These are phyloP conservation scores for Clarias gariepinus DNA, from an alignment of 2,113 vertebrate species.

Conservation along the genomic window DNA sequence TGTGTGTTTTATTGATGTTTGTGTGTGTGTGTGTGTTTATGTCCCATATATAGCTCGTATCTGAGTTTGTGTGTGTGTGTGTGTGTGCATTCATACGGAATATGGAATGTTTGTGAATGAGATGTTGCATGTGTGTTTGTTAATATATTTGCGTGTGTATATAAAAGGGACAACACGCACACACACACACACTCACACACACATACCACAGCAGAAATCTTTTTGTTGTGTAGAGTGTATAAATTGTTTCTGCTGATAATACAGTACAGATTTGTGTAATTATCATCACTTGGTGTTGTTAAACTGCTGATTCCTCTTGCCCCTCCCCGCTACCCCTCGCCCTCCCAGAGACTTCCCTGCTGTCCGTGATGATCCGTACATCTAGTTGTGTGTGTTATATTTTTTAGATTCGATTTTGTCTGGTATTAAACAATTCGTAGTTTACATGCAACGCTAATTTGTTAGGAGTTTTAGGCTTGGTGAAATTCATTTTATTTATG, in stretches of 20 bases:
- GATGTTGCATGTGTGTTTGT: conserved; percentile 7
- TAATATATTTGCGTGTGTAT: not conserved
- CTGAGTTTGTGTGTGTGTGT: not conserved
- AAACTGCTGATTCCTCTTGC: not conserved
- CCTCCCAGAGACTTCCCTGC: not conserved
- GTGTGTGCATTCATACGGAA: not conserved
- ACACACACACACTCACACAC: not conserved
- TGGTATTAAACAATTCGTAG: not conserved
- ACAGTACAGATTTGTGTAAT: not conserved
- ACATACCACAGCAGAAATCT: not conserved
- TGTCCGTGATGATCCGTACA: not conserved
- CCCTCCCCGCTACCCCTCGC: not conserved
- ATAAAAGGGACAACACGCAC: not conserved
- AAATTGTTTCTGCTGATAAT: not conserved
- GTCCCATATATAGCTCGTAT: not conserved
- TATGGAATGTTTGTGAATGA: not conserved
- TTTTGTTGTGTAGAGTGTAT: conserved; percentile 3
- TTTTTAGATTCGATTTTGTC: not conserved
- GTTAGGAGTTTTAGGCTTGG: not conserved
- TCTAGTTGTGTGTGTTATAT: not conserved
- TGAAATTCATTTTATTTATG: not conserved
- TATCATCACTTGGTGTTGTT: not conserved
- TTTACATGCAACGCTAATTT: not conserved
- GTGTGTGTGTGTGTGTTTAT: conserved; percentile 26
- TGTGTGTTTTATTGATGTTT: conserved; percentile 17